Percentiles rank a stretch among this genome's conserved stretches.
Conservation (phyloP, 2,113 vertebrate genomes). For the Naja naja region DNA sequence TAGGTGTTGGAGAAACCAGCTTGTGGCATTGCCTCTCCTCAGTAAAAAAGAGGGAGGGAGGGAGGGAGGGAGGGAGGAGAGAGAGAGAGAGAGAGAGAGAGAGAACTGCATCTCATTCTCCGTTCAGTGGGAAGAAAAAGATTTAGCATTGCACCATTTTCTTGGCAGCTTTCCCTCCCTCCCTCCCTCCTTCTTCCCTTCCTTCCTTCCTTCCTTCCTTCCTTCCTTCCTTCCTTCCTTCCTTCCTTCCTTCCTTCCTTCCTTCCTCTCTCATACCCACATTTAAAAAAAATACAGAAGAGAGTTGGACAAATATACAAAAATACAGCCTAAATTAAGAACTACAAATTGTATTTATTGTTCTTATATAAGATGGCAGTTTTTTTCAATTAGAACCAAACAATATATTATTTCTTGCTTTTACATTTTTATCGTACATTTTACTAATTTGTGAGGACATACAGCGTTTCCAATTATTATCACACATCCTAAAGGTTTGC, state of each 20-base stretch:
- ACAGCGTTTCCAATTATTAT: neutral
- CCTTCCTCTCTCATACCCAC: conserved; percentile 11
- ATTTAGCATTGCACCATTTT: conserved; percentile 47
- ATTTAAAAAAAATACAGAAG: conserved; percentile 13
- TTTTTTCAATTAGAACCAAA: neutral
- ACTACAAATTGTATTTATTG: neutral
- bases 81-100: no score
- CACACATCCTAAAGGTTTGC: neutral
- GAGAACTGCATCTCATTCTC: conserved; percentile 31
- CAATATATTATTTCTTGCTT: neutral
- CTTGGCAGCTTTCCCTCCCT: neutral
- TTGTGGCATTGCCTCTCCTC: neutral
- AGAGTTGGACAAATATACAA: neutral
- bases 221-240: neutral
- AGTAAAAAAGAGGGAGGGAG: neutral
- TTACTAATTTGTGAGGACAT: neutral
- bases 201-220: neutral
- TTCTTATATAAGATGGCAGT: neutral
- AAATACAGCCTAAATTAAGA: conserved; percentile 6
- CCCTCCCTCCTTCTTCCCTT: fast-evolving
- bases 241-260: neutral
- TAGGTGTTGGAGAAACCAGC: conserved; percentile 17
- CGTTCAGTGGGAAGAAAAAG: conserved; percentile 38
- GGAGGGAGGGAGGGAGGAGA: no score
- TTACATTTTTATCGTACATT: neutral